A percentile compares a stretch with the other conserved stretches of the same genome.
These are phyloP conservation scores for Wasmannia auropunctata DNA, from an alignment of 1,140 invertebrate genomes.

Conservation along the genomic window DNA sequence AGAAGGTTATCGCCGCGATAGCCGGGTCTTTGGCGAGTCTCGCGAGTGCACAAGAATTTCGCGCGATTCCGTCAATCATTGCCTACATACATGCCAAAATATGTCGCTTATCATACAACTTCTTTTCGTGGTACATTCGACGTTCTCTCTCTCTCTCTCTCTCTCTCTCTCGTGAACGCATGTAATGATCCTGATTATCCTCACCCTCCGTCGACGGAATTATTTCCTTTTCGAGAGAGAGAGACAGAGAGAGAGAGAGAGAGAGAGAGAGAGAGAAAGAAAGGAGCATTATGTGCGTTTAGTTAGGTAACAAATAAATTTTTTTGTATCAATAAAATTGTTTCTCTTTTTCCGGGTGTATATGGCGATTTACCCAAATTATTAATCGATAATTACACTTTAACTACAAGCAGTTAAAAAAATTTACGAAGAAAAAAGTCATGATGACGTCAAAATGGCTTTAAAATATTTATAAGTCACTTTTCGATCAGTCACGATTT, in stretches of 20 bases:
- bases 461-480: too few relatives aligned
- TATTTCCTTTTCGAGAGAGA: conserved; percentile 30
- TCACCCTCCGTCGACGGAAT: not conserved
- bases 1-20: conserved; percentile 63
- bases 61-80: not conserved
- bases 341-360: not conserved
- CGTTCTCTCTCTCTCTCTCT: not conserved
- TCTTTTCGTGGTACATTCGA: conserved; percentile 1
- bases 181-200: conserved; percentile 22
- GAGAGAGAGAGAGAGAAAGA: not conserved
- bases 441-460: too few relatives aligned
- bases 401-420: too few relatives aligned
- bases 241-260: conserved; percentile 23
- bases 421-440: too few relatives aligned
- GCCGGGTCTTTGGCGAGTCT: not conserved
- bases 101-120: conserved; percentile 39
- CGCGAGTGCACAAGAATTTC: conserved; percentile 26
- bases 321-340: not conserved
- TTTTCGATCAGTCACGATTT: too few relatives aligned
- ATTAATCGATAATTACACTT: not conserved
- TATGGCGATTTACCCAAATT: not conserved
- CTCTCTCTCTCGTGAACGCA: not conserved
- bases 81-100: not conserved
- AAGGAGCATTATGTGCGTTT: not conserved
- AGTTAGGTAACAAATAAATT: not conserved